These are phyloP conservation scores for Spisula solida DNA, from an alignment of 2,888 invertebrate species.

Conservation along the genomic window DNA sequence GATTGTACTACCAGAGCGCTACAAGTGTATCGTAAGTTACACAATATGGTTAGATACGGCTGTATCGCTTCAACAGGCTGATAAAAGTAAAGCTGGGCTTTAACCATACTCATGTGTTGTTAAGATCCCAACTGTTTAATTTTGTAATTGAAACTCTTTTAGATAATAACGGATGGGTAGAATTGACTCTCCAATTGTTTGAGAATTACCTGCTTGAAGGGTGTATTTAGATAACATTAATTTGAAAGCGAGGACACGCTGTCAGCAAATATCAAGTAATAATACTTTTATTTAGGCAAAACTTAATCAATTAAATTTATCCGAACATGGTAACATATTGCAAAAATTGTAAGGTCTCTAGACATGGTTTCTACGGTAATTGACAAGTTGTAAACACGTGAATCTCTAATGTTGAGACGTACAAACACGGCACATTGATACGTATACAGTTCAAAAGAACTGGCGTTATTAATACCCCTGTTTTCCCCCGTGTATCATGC, in stretches of 20 bases:
- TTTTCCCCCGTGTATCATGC: neutral
- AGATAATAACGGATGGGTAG: conserved; percentile 55
- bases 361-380: conserved; percentile 48
- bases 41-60: neutral
- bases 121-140: conserved; percentile 56
- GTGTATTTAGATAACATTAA: conserved; percentile 61
- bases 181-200: conserved; percentile 70
- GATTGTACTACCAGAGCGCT: neutral
- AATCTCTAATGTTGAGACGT: conserved; percentile 31
- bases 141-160: conserved; percentile 65
- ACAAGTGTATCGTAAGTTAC: neutral
- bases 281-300: conserved; percentile 60
- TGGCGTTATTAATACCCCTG: conserved; percentile 40
- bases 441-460: conserved; percentile 31
- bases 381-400: conserved; percentile 38
- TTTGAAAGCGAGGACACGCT: conserved; percentile 39
- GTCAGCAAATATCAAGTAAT: conserved; percentile 58
- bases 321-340: conserved; percentile 57
- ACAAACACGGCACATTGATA: conserved; percentile 30
- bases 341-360: conserved; percentile 57
- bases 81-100: conserved; percentile 49
- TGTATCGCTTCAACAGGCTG: neutral
- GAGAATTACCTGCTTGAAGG: conserved; percentile 55
- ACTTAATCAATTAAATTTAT: conserved; percentile 68
- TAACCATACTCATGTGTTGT: conserved; percentile 58